phyloP scores from a whole-genome alignment of 2,113 vertebrate species.

The Epinephelus moara region DNA sequence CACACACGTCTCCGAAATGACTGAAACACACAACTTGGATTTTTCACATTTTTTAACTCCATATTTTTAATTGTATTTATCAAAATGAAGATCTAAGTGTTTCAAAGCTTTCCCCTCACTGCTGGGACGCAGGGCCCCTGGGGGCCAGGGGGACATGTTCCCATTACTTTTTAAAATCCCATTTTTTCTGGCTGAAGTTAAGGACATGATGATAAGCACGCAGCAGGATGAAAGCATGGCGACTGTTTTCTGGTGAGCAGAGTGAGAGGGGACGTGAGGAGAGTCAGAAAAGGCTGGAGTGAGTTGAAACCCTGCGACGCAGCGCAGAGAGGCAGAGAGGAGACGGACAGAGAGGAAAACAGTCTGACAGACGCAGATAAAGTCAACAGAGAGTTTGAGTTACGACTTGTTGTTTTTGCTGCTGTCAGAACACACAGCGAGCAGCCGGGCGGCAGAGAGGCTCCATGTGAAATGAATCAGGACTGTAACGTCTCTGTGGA shows the following conservation, averaged over 20 bases:
- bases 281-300: neutral
- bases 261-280: too few species aligned
- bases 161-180: too few species aligned
- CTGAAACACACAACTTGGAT: neutral
- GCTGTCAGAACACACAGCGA: constrained; percentile 6
- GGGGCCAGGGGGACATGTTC: too few species aligned
- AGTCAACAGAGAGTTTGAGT: constrained; percentile 18
- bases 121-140: too few species aligned
- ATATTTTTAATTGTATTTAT: neutral
- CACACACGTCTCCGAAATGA: too few species aligned
- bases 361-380: constrained; percentile 4
- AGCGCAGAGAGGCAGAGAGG: neutral
- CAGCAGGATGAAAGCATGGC: neutral
- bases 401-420: constrained; percentile 23
- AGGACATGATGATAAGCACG: neutral
- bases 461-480: neutral
- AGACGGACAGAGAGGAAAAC: neutral
- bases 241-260: neutral
- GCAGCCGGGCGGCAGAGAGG: neutral
- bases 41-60: neutral
- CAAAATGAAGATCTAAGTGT: too few species aligned
- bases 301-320: neutral
- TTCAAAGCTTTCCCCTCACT: too few species aligned
- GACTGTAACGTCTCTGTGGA: neutral
- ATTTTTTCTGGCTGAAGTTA: neutral